These are phyloP conservation scores for Crypturellus undulatus DNA, from an alignment of 2,113 vertebrate genomes.

Conservation along the genomic window DNA sequence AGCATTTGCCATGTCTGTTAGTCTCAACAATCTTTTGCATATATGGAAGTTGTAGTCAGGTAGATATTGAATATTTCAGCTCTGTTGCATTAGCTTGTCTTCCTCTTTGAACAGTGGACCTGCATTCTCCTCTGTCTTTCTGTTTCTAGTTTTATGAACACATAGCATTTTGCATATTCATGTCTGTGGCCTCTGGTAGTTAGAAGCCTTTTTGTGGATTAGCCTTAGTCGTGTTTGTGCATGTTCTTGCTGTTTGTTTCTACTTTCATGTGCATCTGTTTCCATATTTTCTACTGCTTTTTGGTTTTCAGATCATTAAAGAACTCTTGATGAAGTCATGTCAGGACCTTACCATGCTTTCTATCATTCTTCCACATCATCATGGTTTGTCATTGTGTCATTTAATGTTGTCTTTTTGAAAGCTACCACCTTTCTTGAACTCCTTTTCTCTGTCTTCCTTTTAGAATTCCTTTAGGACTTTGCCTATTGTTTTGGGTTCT, in stretches of 20 bases:
- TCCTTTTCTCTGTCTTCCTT: conserved; percentile 4
- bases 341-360: conserved; percentile 63
- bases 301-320: conserved; percentile 70
- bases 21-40: neutral
- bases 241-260: conserved; percentile 19
- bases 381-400: conserved; percentile 56
- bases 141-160: neutral
- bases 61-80: neutral
- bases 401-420: conserved; percentile 28
- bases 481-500: neutral
- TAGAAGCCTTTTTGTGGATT: neutral
- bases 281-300: conserved; percentile 60
- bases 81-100: neutral
- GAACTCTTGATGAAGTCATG: conserved; percentile 55
- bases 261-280: conserved; percentile 20
- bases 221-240: neutral
- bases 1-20: neutral
- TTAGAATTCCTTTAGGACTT: conserved; percentile 13
- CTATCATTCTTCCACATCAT: conserved; percentile 60
- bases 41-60: neutral
- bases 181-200: neutral
- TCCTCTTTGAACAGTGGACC: neutral
- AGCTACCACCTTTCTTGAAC: neutral
- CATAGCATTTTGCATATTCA: neutral
- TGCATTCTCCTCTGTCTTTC: neutral